Base-by-base conservation (phyloP, 2,797 vertebrate genomes). In the Capromys pilorides region DNA sequence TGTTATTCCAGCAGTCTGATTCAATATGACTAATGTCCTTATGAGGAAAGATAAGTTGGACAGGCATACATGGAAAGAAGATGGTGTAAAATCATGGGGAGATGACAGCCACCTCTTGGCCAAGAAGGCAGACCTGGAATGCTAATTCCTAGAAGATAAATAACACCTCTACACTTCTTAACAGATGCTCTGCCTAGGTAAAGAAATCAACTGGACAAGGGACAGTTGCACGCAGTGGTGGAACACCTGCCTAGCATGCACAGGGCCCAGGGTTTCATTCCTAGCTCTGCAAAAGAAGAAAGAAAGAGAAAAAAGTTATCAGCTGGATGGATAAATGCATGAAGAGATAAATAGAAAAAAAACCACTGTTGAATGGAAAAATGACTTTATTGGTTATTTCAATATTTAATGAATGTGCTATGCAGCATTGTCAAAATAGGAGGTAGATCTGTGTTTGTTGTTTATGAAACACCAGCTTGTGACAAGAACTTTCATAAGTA, bases 331-430 rank as follows among this genome's bases (percentile, higher is more conserved):
- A 86, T 41, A 71, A 77, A 87, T 49, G 73, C 80, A 61, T 83
- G 79, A 51, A 85, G 77, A 85, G 54, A 78, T 81, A 51, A 69
- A 54, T 57, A 67, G 91, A 90, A 54, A 95, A 96, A 95, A 96
- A 94, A 88, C 89, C 64, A 82, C 84, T 18, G 2, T 11, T 36
- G 10, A 95, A 95, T n/a, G 92, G 83, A 88, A 95, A 96, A 94
- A 16, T 39, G 51, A 84, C 89, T 94, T 77, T 93, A 93, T 92
- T 88, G 96, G 80, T 64, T 96, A 71, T 21, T 62, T 88, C 51
- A 86, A 26, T 96, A 89, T 91, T 94, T 93, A 84, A 84, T 87
- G 91, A 78, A 36, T 85, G 81, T 66, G 61, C 51, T 36, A 11
- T 18, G 10, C 87, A 88, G 85, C 71, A 18, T 77, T 59, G 81